Conservation (phyloP, 2,888 invertebrate genomes). For the Ceratothoa steindachneri region DNA sequence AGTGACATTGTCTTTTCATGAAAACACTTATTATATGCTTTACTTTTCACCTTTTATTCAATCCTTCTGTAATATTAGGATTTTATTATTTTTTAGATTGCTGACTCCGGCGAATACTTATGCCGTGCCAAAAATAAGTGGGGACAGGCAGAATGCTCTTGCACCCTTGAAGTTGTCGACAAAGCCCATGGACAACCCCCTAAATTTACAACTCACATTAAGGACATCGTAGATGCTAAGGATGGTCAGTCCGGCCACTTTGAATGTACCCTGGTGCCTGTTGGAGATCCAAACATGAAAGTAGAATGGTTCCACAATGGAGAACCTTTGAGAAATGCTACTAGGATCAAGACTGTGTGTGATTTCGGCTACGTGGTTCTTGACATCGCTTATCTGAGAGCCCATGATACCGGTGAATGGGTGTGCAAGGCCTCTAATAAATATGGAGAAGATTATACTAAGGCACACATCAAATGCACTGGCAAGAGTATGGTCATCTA, state of each 20-base stretch:
- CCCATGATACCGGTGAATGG: conserved; percentile 88
- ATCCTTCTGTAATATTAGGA: not conserved
- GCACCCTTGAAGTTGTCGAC: conserved; percentile 75
- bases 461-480: conserved; percentile 75
- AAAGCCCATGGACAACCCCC: conserved; percentile 78
- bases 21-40: not conserved
- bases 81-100: conserved; percentile 50
- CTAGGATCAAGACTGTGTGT: conserved; percentile 85
- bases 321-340: conserved; percentile 78
- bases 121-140: conserved; percentile 85
- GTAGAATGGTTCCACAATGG: conserved; percentile 98
- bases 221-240: conserved; percentile 70
- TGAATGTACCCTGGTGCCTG: conserved; percentile 88
- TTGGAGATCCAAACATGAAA: conserved; percentile 86
- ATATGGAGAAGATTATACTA: conserved; percentile 77
- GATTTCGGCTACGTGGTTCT: conserved; percentile 93
- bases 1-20: not conserved
- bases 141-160: conserved; percentile 71
- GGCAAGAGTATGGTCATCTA: conserved; percentile 80
- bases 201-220: conserved; percentile 78
- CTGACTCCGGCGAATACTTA: conserved; percentile 84
- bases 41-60: not conserved
- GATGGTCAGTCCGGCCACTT: conserved; percentile 93
- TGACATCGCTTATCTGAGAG: conserved; percentile 89
- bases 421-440: conserved; percentile 87